A percentile compares a stretch with the other conserved stretches of the same genome.
These are phyloP conservation scores for Acrobasis consociella DNA, from an alignment of 2,888 invertebrate species.

Conservation along the genomic window DNA sequence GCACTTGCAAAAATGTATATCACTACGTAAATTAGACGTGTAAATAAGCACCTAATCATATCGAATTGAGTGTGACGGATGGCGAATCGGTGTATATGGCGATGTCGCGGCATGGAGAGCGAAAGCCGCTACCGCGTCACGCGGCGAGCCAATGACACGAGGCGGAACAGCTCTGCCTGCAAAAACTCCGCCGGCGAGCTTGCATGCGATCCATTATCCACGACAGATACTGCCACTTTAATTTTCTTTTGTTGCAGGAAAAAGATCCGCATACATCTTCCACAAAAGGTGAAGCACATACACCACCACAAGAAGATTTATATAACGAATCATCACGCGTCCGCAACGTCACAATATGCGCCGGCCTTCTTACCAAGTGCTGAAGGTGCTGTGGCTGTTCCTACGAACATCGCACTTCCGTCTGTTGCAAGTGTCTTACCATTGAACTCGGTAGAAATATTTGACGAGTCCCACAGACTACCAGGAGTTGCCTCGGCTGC, in stretches of 20 bases:
- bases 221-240: slow-evolving; percentile 50
- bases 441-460: slow-evolving; percentile 61
- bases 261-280: slow-evolving; percentile 82
- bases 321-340: slow-evolving; percentile 75
- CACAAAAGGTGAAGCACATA: slow-evolving; percentile 81
- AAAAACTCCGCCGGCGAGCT: slow-evolving; percentile 48
- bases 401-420: slow-evolving; percentile 62
- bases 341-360: slow-evolving; percentile 72
- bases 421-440: slow-evolving; percentile 60
- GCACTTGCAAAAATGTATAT: slow-evolving; percentile 40
- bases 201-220: slow-evolving; percentile 60
- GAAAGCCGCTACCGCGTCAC: slow-evolving; percentile 71
- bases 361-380: slow-evolving; percentile 73
- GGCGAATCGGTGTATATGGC: slow-evolving; percentile 36
- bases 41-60: slow-evolving; percentile 28
- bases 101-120: slow-evolving; percentile 56
- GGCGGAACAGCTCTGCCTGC: slow-evolving; percentile 57
- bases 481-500: slow-evolving; percentile 51
- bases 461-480: slow-evolving; percentile 57
- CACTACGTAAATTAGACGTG: slow-evolving; percentile 43
- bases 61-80: slow-evolving; percentile 51
- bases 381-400: slow-evolving; percentile 67
- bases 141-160: slow-evolving; percentile 68
- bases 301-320: slow-evolving; percentile 81
- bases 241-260: slow-evolving; percentile 76